Conservation (phyloP, 2,888 invertebrate genomes). For the Andrena dorsata region DNA sequence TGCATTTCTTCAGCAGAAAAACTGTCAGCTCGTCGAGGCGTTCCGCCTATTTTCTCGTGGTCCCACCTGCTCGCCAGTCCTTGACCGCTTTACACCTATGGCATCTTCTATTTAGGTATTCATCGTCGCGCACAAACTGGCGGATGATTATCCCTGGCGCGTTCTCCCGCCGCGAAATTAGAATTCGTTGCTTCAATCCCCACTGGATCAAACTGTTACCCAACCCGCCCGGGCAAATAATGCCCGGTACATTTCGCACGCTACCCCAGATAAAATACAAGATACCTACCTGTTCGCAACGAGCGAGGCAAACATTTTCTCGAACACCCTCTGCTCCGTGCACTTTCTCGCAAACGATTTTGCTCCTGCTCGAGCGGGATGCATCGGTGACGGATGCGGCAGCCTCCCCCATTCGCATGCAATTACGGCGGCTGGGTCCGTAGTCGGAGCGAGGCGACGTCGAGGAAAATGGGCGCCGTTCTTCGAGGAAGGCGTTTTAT, state of each 20-base stretch:
- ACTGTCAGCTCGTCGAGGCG: conserved; percentile 45
- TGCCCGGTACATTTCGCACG: too few species aligned
- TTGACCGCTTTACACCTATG: conserved; percentile 71
- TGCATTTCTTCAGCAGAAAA: conserved; percentile 61
- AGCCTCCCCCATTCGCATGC: conserved; percentile 45
- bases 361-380: background rate
- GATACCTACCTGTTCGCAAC: too few species aligned
- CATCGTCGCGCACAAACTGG: conserved; percentile 54
- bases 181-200: conserved; percentile 1
- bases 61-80: conserved; percentile 68
- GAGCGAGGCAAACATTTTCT: too few species aligned
- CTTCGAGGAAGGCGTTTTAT: conserved; percentile 67
- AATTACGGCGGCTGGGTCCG: conserved; percentile 47
- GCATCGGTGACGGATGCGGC: conserved; percentile 38
- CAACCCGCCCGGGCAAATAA: background rate
- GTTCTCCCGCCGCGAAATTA: conserved; percentile 13
- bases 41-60: conserved; percentile 68
- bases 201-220: background rate
- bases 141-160: conserved; percentile 50
- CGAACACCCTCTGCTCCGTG: too few species aligned
- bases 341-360: conserved; percentile 3
- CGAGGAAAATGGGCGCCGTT: conserved; percentile 58
- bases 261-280: too few species aligned
- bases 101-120: conserved; percentile 68
- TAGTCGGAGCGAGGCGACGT: conserved; percentile 38